These are phyloP conservation scores for Holothuria scabra DNA, from an alignment of 53 echinoderm and acorn worm species.

Conservation along the genomic window DNA sequence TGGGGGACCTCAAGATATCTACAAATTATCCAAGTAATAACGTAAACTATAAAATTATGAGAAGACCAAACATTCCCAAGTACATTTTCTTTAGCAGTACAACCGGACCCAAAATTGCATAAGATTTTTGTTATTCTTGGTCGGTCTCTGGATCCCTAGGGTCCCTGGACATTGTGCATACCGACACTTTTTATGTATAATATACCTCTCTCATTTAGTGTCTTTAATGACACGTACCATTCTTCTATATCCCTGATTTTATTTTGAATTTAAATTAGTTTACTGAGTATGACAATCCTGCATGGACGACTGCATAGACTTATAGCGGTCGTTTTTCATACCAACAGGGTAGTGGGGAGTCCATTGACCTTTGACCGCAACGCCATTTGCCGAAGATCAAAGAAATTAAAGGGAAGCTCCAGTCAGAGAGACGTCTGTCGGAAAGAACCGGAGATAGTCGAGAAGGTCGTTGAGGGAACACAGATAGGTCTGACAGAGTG, in stretches of 20 bases:
- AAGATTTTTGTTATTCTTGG: too few species aligned
- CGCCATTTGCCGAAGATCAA: conserved; percentile 90
- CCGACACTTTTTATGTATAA: too few species aligned
- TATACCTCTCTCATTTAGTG: too few species aligned
- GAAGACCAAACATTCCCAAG: too few species aligned
- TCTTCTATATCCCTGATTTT: background rate
- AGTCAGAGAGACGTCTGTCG: conserved; percentile 89
- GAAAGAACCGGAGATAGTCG: conserved; percentile 95
- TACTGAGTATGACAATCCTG: background rate
- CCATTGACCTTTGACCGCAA: conserved; percentile 95
- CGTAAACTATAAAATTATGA: too few species aligned
- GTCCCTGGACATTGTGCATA: too few species aligned
- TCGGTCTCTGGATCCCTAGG: too few species aligned
- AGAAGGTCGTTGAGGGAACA: conserved; percentile 85
- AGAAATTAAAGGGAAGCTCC: conserved; percentile 73
- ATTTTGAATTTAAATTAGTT: too few species aligned
- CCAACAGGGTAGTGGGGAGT: conserved; percentile 91
- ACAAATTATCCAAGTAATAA: too few species aligned
- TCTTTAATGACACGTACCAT: background rate
- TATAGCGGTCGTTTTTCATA: background rate
- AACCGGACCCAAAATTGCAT: too few species aligned
- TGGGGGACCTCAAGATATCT: too few species aligned
- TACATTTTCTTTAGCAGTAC: too few species aligned
- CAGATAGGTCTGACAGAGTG: conserved; percentile 83
- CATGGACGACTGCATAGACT: background rate